Evolutionary conservation across 30 jellyfish, hydroid and myxozoan genomes (phyloP).

Genomic region (Chrysaora quinquecirrha): DNA sequence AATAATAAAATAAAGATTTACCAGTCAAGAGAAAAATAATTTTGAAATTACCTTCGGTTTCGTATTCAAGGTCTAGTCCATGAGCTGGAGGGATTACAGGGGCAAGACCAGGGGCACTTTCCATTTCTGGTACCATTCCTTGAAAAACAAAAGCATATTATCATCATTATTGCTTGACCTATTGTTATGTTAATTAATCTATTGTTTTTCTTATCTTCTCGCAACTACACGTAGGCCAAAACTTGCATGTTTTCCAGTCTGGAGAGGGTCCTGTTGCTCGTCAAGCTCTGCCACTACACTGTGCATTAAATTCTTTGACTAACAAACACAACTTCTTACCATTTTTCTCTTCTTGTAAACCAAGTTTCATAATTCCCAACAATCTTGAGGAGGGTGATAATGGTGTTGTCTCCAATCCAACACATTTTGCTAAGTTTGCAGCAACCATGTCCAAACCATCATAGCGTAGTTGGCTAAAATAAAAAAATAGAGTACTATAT

Average conservation of each 20-base stretch:
- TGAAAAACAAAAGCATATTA: not conserved
- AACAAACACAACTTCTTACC: conserved; percentile 67
- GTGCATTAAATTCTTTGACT: too few relatives aligned
- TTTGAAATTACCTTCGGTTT: conserved; percentile 97
- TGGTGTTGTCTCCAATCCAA: conserved; percentile 88
- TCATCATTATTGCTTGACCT: not conserved
- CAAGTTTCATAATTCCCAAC: conserved; percentile 80
- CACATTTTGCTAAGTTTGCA: conserved; percentile 91
- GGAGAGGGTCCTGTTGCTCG: too few relatives aligned
- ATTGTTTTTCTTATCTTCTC: too few relatives aligned
- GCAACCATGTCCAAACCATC: conserved; percentile 97
- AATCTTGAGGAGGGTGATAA: conserved; percentile 92
- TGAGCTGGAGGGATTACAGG: conserved; percentile 87
- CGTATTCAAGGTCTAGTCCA: conserved; percentile 95
- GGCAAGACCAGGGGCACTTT: conserved; percentile 86
- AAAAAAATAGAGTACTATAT: not conserved
- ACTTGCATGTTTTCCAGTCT: too few relatives aligned
- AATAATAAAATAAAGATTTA: too few relatives aligned
- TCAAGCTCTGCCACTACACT: too few relatives aligned
- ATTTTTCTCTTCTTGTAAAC: conserved; percentile 81
- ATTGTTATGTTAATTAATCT: too few relatives aligned
- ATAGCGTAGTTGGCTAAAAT: conserved; percentile 85
- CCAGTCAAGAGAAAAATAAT: too few relatives aligned
- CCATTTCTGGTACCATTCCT: conserved; percentile 90
- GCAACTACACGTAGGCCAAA: too few relatives aligned